Conservation (phyloP, 2,113 vertebrate species). For the Phoxinus phoxinus region DNA sequence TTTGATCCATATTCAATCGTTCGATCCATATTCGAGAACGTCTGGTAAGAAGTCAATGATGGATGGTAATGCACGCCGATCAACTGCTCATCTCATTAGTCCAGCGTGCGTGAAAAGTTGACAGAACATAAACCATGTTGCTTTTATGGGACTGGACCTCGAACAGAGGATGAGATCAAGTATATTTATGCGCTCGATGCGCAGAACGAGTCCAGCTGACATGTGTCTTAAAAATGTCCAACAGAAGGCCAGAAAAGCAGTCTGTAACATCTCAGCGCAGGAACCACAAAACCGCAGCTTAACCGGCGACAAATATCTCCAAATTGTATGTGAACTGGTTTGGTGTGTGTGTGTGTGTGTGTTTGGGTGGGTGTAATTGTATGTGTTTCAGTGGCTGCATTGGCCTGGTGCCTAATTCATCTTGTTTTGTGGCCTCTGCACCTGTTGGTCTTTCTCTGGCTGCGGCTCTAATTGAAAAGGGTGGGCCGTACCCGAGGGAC, state of each 20-base stretch:
- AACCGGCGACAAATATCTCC: constrained; percentile 51
- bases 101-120: constrained; percentile 34
- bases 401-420: constrained; percentile 52
- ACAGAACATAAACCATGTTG: constrained; percentile 19
- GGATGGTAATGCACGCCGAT: constrained; percentile 2
- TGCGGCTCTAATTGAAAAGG: constrained; percentile 55
- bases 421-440: constrained; percentile 52
- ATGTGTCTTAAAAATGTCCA: constrained; percentile 2
- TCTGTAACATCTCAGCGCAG: neutral
- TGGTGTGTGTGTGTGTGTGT: constrained; percentile 32
- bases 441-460: constrained; percentile 52
- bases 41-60: constrained; percentile 28
- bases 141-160: constrained; percentile 32
- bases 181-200: constrained; percentile 9
- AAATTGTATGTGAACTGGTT: constrained; percentile 39
- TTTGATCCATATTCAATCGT: constrained; percentile 69
- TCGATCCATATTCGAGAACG: neutral
- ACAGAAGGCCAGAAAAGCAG: constrained; percentile 28
- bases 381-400: constrained; percentile 21
- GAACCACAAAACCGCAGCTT: constrained; percentile 42
- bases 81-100: constrained; percentile 23
- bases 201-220: constrained; percentile 26
- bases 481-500: constrained; percentile 52
- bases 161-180: constrained; percentile 39
- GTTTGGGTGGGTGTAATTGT: constrained; percentile 29